Percentiles rank a stretch among this genome's conserved stretches.
Conservation (phyloP, 2,113 vertebrate species). For the Rattus norvegicus region GRCr8 NC_086022.1:27973501-27974000, state of each 20-base stretch:
- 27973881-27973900: neutral
- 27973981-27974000: slow-evolving; percentile 43
- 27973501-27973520: neutral
- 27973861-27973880: neutral
- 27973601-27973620: neutral
- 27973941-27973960: fast-evolving
- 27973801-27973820: neutral
- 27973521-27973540: too few relatives aligned
- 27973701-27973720: neutral
- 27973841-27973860: neutral
- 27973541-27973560: neutral
- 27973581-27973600: neutral
- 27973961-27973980: neutral
- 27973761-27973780: neutral
- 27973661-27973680: neutral
- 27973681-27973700: neutral
- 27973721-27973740: neutral
- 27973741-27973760: neutral
- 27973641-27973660: neutral
- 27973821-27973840: neutral
- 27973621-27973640: neutral
- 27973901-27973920: neutral
- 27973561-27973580: neutral
- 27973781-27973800: neutral
- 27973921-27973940: neutral